Evolutionary conservation across 2,888 invertebrate genomes (phyloP).

Genomic region (Eupithecia tripunctaria): DNA sequence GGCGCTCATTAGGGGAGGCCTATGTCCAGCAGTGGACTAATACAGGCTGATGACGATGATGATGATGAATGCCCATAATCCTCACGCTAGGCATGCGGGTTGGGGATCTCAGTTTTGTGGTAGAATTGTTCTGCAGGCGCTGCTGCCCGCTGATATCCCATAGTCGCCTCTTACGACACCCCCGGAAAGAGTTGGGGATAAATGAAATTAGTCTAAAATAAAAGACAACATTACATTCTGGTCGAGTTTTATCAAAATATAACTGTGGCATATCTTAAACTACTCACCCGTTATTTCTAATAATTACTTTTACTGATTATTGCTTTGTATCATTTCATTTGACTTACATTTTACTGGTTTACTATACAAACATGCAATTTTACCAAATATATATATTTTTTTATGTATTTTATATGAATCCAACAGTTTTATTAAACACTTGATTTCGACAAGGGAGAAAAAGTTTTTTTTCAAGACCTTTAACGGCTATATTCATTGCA

Average conservation of each 20-base stretch:
- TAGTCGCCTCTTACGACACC: too few relatives aligned
- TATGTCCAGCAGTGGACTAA: too few relatives aligned
- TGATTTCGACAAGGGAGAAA: not conserved
- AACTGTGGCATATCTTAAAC: conserved; percentile 44
- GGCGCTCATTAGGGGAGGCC: too few relatives aligned
- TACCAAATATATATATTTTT: not conserved
- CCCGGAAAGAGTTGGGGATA: too few relatives aligned
- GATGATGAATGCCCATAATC: too few relatives aligned
- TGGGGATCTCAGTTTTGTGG: too few relatives aligned
- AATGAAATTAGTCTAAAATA: conserved; percentile 34
- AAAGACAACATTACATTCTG: conserved; percentile 37
- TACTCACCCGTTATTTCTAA: conserved; percentile 40
- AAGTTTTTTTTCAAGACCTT: not conserved
- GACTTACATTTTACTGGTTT: not conserved
- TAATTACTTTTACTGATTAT: conserved; percentile 21
- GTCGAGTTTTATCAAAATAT: conserved; percentile 48
- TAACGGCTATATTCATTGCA: too few relatives aligned
- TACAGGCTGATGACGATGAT: too few relatives aligned
- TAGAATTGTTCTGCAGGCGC: too few relatives aligned
- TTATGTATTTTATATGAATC: not conserved
- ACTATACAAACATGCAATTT: not conserved
- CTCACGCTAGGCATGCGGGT: too few relatives aligned
- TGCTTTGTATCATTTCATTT: conserved; percentile 25
- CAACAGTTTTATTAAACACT: not conserved
- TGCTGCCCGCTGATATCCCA: too few relatives aligned